Conservation (phyloP, 2,888 invertebrate genomes). For the Drosophila neotestacea region DNA sequence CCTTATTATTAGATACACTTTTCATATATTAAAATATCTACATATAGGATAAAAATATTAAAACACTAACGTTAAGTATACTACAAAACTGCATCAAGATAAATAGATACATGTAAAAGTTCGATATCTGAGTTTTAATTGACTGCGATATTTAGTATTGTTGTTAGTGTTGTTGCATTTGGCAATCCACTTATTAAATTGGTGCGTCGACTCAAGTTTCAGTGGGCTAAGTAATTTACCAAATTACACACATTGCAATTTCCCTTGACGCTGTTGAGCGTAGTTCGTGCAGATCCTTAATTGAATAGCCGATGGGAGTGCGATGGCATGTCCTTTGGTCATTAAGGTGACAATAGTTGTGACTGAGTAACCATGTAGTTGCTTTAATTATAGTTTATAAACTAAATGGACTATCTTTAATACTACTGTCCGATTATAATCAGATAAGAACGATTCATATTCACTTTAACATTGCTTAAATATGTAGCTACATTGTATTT, state of each 20-base stretch:
- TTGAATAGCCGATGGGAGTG: conserved; percentile 47
- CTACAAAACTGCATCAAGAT: no score
- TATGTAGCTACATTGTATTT: not conserved
- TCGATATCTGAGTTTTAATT: not conserved
- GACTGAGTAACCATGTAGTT: conserved; percentile 18
- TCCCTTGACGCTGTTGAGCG: conserved; percentile 37
- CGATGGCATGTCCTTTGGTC: conserved; percentile 55
- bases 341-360: conserved; percentile 51
- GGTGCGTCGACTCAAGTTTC: conserved; percentile 17
- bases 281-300: conserved; percentile 45
- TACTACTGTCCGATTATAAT: not conserved
- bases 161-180: not conserved
- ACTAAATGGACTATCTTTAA: conserved; percentile 7
- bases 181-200: conserved; percentile 24
- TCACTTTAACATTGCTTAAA: not conserved
- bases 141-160: not conserved
- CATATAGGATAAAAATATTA: no score
- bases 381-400: conserved; percentile 33
- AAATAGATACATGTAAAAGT: not conserved
- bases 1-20: no score
- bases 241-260: conserved; percentile 56
- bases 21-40: no score
- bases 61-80: no score
- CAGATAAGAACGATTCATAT: not conserved
- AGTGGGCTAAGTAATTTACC: conserved; percentile 59